Evolutionary conservation across 2,113 vertebrate species (phyloP).

Genomic region (Pygoscelis adeliae): DNA sequence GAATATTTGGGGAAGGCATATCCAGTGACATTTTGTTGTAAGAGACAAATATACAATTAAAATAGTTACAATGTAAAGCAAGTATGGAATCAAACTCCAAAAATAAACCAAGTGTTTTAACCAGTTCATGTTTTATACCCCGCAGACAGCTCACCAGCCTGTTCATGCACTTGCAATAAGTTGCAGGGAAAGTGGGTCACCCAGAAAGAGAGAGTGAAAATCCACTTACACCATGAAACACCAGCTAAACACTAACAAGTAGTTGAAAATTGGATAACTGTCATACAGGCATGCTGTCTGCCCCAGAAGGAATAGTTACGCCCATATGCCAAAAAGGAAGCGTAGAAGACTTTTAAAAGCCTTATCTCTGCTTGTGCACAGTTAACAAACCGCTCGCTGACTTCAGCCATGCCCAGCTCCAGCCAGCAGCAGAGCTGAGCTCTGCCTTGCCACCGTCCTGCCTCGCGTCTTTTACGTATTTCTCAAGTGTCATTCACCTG

Average conservation of each 20-base stretch:
- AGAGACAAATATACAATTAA: neutral
- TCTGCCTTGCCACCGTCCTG: neutral
- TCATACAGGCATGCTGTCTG: neutral
- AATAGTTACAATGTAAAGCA: neutral
- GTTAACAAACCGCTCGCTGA: fast-evolving
- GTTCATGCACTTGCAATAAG: neutral
- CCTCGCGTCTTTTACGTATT: fast-evolving
- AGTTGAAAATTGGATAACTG: neutral
- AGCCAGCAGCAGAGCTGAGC: neutral
- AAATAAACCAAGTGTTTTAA: neutral
- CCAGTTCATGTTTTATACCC: neutral
- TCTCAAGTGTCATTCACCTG: neutral
- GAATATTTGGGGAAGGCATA: neutral
- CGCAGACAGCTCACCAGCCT: neutral
- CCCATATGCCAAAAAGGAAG: neutral
- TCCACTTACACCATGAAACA: neutral
- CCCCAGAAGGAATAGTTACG: neutral
- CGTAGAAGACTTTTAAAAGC: neutral
- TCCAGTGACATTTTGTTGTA: neutral
- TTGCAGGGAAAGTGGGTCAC: neutral
- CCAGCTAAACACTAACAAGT: neutral
- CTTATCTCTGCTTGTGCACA: neutral
- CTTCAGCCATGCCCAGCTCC: neutral
- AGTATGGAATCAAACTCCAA: neutral
- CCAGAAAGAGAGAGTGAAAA: neutral